Base-by-base conservation (phyloP, 2,797 vertebrate genomes). In the Scolopax rusticola region DNA sequence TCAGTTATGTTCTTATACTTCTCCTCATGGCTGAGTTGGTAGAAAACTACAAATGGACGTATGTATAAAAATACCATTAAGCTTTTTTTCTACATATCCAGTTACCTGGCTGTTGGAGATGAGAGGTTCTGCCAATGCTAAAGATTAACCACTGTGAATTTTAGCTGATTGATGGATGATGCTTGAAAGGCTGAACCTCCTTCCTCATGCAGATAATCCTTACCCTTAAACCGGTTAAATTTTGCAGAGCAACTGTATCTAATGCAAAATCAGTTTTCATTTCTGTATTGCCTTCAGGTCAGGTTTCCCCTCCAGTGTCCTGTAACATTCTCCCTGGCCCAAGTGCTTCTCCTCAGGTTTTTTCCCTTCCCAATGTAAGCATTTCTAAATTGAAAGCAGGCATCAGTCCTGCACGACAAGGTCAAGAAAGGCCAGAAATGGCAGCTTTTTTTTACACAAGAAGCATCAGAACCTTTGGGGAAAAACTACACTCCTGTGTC, bases 101-200 rank as follows among this genome's bases (percentile, higher is more conserved):
- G 84, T 74, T 88, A 50, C 40, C 64, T 17, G 84, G 56, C 56
- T 94, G 38, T 51, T 94, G 47, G 63, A 95, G 81, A 87, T 90
- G 88, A 95, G 90, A 89, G 71, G 15, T 94, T 95, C 83, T 83
- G 65, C 61, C 69, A 88, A 6, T 59, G 27, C 77, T 90, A 53
- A 90, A 90, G 93, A 83, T 91, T 82, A 96, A 64, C 86, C 4
- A 12, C 50, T 79, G 45, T 93, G 79, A 92, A 68, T 96, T 97
- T 87, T 71, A 92, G 60, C 33, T 93, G 91, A 95, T 92, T 89
- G 92, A 77, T 67, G 15, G 85, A 40, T 74, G 92, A 84, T 87
- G 85, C 63, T 81, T 91, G 47, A 89, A 90, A 89, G 86, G 53
- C 75, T 79, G 76, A 88, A 57, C 10, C 64, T 79, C 36, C 33